These are phyloP conservation scores for Euclidia mi DNA, from an alignment of 2,888 invertebrate species.

Conservation along the genomic window DNA sequence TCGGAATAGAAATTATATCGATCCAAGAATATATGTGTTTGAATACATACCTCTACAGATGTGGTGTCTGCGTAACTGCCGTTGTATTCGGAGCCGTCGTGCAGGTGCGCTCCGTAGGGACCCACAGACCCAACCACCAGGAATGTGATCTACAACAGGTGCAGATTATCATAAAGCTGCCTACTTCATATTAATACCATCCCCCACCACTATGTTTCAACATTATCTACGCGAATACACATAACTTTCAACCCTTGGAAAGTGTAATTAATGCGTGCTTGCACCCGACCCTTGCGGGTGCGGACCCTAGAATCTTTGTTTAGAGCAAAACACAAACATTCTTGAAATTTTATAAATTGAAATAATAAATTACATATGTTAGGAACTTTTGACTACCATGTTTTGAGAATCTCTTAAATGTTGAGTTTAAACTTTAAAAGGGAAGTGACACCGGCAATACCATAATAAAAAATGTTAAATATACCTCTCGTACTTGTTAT, in stretches of 20 bases:
- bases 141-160: constrained; percentile 66
- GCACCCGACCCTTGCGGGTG: constrained; percentile 81
- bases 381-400: constrained; percentile 23
- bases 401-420: constrained; percentile 29
- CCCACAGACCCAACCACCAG: constrained; percentile 97
- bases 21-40: too few species aligned
- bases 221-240: constrained; percentile 57
- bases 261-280: constrained; percentile 87
- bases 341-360: constrained; percentile 72
- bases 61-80: constrained; percentile 94
- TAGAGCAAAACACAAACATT: constrained; percentile 77
- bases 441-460: not conserved
- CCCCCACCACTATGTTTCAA: constrained; percentile 51
- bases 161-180: constrained; percentile 28
- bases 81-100: constrained; percentile 98
- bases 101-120: constrained; percentile 97
- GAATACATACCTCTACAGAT: too few species aligned
- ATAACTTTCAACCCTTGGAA: constrained; percentile 74
- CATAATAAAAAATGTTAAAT: constrained; percentile 20
- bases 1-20: too few species aligned
- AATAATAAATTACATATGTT: constrained; percentile 50
- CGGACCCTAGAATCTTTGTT: constrained; percentile 77
- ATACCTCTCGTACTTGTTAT: constrained; percentile 32
- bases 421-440: constrained; percentile 17
- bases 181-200: constrained; percentile 35